These are phyloP conservation scores for Dynastes tityus DNA, from an alignment of 2,888 invertebrate species.

Conservation along the genomic window DNA sequence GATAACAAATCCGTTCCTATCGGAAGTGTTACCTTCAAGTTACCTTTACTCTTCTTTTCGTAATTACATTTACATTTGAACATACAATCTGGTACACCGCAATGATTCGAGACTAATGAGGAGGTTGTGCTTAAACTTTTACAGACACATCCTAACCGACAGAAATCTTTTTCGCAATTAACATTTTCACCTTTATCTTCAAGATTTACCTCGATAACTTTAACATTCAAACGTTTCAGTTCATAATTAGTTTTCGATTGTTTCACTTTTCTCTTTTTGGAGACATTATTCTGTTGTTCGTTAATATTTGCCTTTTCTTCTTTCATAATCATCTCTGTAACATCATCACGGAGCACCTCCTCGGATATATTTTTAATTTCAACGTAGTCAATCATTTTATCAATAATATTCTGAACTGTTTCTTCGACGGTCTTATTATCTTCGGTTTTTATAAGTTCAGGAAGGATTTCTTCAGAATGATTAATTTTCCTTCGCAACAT, in stretches of 20 bases:
- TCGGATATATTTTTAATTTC: slow-evolving; percentile 67
- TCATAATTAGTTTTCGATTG: slow-evolving; percentile 67
- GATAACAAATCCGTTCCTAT: slow-evolving; percentile 64
- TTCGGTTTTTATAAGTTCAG: not conserved
- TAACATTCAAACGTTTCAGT: slow-evolving; percentile 78
- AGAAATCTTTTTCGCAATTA: slow-evolving; percentile 73
- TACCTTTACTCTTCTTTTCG: slow-evolving; percentile 56
- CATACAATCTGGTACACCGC: slow-evolving; percentile 77
- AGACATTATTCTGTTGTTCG: slow-evolving; percentile 18
- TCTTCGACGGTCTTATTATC: slow-evolving; percentile 36
- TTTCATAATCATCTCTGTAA: slow-evolving; percentile 60
- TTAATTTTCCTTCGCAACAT: slow-evolving; percentile 68
- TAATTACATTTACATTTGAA: slow-evolving; percentile 73
- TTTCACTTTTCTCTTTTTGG: slow-evolving; percentile 45
- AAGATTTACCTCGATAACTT: slow-evolving; percentile 74
- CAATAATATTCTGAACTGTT: slow-evolving; percentile 68
- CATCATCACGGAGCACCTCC: slow-evolving; percentile 55
- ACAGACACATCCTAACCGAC: slow-evolving; percentile 80
- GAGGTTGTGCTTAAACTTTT: slow-evolving; percentile 72
- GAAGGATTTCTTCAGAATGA: slow-evolving; percentile 5
- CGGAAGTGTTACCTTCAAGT: slow-evolving; percentile 61
- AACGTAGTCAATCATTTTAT: slow-evolving; percentile 56
- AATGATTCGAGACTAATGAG: slow-evolving; percentile 72
- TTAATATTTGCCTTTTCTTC: slow-evolving; percentile 39
- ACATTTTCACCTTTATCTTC: slow-evolving; percentile 61